These are phyloP conservation scores for Aphaenogaster ashmeadi DNA, from an alignment of 1,140 invertebrate genomes.

Conservation along the genomic window DNA sequence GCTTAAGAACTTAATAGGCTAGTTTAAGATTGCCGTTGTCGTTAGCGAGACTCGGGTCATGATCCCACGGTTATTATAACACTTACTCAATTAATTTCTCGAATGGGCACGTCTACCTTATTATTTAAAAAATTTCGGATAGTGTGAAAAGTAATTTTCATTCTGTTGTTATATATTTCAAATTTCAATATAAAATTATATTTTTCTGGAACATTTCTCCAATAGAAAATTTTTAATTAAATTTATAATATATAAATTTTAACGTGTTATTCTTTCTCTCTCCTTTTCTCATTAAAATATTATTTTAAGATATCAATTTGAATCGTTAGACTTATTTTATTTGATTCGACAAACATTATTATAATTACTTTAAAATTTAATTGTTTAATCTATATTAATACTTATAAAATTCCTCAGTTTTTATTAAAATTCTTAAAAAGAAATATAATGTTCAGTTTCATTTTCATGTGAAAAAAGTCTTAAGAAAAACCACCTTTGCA, in stretches of 20 bases:
- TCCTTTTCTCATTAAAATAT: neutral
- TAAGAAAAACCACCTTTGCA: neutral
- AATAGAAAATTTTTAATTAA: neutral
- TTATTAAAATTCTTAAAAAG: neutral
- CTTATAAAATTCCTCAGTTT: neutral
- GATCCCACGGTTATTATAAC: constrained; percentile 11
- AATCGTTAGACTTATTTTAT: neutral
- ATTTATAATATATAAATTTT: neutral
- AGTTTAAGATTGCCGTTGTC: constrained; percentile 50
- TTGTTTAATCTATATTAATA: neutral
- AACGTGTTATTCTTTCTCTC: neutral
- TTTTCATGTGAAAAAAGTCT: neutral
- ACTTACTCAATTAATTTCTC: constrained; percentile 9
- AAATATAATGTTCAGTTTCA: neutral
- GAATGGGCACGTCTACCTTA: neutral
- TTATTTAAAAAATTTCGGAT: neutral
- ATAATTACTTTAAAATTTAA: neutral
- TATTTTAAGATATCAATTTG: constrained; percentile 14
- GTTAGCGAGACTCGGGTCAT: neutral
- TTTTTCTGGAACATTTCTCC: neutral
- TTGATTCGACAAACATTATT: neutral
- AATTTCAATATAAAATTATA: constrained; percentile 13
- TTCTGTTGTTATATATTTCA: neutral
- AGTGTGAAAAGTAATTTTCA: neutral
- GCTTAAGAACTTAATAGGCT: constrained; percentile 67